Conservation (phyloP, 2,113 vertebrate genomes). For the Apodemus speciosus region DNA sequence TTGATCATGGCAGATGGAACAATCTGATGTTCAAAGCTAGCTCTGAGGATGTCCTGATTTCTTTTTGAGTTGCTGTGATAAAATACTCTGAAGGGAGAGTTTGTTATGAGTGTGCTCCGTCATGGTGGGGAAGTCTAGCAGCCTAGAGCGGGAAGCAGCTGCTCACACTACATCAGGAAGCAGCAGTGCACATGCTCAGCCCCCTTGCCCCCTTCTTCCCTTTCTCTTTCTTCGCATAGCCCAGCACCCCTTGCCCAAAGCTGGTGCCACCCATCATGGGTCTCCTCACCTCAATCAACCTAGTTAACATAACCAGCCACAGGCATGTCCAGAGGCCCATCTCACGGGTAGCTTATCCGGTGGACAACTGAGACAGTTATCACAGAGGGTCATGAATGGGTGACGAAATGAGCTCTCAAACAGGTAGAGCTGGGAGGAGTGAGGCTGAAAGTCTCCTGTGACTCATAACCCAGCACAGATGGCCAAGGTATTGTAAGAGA, state of each 20-base stretch:
- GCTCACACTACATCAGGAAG: neutral
- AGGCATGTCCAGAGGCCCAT: neutral
- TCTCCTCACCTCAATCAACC: neutral
- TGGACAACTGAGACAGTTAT: neutral
- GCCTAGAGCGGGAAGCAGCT: neutral
- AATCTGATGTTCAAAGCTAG: conserved; percentile 14
- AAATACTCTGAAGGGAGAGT: neutral
- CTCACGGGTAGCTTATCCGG: no score
- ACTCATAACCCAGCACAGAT: neutral
- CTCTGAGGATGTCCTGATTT: neutral
- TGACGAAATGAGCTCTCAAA: conserved; percentile 17
- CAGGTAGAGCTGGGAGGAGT: neutral
- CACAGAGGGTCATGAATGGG: neutral
- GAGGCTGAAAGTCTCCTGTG: neutral
- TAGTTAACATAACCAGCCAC: neutral
- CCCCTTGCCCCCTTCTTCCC: neutral
- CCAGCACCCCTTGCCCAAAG: neutral
- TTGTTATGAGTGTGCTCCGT: neutral
- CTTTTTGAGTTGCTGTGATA: neutral
- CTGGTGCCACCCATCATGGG: no score
- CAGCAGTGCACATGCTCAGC: neutral
- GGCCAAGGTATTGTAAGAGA: neutral
- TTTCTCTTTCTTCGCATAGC: no score
- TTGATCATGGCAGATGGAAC: neutral
- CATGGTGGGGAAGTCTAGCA: neutral